Base-by-base conservation (phyloP, 1,140 invertebrate species). In the Aphelinus atriplicis region DNA sequence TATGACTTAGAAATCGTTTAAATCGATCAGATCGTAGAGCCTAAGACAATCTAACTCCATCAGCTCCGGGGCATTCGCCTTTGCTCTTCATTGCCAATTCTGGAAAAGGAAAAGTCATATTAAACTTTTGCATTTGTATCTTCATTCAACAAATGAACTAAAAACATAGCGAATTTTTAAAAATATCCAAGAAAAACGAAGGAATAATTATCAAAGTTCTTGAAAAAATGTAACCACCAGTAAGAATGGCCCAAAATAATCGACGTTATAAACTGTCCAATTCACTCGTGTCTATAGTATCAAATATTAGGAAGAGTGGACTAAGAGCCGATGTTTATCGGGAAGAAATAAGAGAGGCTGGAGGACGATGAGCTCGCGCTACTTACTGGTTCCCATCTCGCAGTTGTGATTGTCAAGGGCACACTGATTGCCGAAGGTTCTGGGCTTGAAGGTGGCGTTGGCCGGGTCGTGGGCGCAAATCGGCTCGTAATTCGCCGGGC, bases 401-500 rank as follows among this genome's bases (percentile, higher is more conserved):
- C 86, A 88, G 58, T 87, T 87, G 71, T 82, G 56, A 26, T 81
- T 76, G 26, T 87, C 82, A 55, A 88, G 60, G 6, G 78, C 79
- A 68, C 86, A 88, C 47, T 81, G 77, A 4, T 65, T 83, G 1
- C 81, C 84, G 58, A 87, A 87, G 4, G 81, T 83, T 67, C 78
- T 84, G 1, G 85, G 81, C 26, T 86, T 87, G 26, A 73, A 71
- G 42, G 7, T 81, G 1, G 73, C 43, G 53, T 86, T 78, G n/a
- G 77, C 62, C 3, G 84, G 85, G 71, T 86, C 85, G 63, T 86
- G 82, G 45, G 71, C 86, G 69, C 86, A 88, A 42, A 87, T 73
- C 10, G 86, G 86, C 43, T 87, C 81, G 63, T 83, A 84, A 60
- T 68, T 61, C 0, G 71, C 46, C 0, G 60, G 7, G 43, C 86